Evolutionary conservation across 2,113 vertebrate genomes (phyloP).

Genomic region (Hypomesus transpacificus): DNA sequence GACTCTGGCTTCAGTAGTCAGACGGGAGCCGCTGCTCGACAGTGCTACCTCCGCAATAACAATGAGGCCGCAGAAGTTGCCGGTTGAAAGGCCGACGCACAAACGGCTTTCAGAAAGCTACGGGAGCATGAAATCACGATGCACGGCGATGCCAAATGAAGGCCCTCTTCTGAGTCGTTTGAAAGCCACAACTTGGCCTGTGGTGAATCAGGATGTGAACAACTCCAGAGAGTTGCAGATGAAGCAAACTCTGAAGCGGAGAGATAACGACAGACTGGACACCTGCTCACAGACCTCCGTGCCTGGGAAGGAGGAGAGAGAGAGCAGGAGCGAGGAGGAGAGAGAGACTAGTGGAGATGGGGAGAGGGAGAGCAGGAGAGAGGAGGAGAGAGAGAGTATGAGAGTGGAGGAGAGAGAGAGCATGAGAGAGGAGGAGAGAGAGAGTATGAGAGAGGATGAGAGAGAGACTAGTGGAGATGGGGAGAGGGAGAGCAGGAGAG

Average conservation of each 20-base stretch:
- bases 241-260: slow-evolving; percentile 1
- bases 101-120: slow-evolving; percentile 2
- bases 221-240: slow-evolving; percentile 7
- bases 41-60: not conserved
- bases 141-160: not conserved
- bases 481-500: not conserved
- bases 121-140: not conserved
- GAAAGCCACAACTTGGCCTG: not conserved
- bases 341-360: not conserved
- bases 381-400: slow-evolving; percentile 8
- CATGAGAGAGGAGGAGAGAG: not conserved
- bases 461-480: not conserved
- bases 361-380: not conserved
- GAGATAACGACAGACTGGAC: slow-evolving; percentile 24
- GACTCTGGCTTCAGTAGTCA: slow-evolving; percentile 15
- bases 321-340: slow-evolving; percentile 2
- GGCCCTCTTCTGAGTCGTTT: not conserved
- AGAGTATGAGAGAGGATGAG: slow-evolving; percentile 1
- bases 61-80: slow-evolving; percentile 1
- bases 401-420: slow-evolving; percentile 11
- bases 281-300: not conserved
- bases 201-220: slow-evolving; percentile 2
- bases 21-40: slow-evolving; percentile 10
- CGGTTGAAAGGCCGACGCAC: slow-evolving; percentile 16
- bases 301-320: slow-evolving; percentile 6